phyloP scores from a whole-genome alignment of 2,797 vertebrate genomes.

The Chiroxiphia lanceolata region DNA sequence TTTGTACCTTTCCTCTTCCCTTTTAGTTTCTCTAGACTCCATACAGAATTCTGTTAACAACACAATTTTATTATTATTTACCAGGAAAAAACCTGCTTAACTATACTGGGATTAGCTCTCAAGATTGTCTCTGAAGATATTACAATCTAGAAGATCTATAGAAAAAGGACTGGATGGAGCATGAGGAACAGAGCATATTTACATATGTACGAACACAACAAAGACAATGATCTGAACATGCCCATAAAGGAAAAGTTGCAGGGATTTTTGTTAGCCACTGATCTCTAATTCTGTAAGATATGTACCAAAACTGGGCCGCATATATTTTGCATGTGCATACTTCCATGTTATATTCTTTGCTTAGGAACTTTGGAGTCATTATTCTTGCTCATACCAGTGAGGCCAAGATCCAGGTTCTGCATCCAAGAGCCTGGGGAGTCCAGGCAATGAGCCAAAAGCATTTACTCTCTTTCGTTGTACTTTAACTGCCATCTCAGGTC shows the following conservation, averaged over 20 bases:
- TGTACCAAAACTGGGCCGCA: fast-evolving
- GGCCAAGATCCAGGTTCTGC: background rate
- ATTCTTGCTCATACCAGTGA: background rate
- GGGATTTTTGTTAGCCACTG: background rate
- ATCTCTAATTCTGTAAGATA: background rate
- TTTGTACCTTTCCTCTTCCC: background rate
- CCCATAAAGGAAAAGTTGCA: background rate
- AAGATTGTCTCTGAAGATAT: background rate
- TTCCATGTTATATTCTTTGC: background rate
- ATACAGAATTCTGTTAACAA: background rate
- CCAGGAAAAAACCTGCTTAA: background rate
- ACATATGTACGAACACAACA: background rate
- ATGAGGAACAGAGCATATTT: background rate
- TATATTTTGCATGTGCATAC: background rate
- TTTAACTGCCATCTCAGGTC: background rate
- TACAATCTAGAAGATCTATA: background rate
- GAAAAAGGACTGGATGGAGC: background rate
- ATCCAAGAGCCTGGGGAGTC: background rate
- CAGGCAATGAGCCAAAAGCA: background rate
- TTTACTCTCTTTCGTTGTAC: background rate
- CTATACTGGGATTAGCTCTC: background rate
- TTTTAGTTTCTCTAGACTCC: background rate
- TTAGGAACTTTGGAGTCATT: background rate
- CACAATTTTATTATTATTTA: background rate
- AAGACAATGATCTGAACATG: background rate